A percentile compares a stretch with the other conserved stretches of the same genome.
phyloP scores from a whole-genome alignment of 37 sponge, comb jelly and placozoan genomes.

The Eunapius fragilis region DNA sequence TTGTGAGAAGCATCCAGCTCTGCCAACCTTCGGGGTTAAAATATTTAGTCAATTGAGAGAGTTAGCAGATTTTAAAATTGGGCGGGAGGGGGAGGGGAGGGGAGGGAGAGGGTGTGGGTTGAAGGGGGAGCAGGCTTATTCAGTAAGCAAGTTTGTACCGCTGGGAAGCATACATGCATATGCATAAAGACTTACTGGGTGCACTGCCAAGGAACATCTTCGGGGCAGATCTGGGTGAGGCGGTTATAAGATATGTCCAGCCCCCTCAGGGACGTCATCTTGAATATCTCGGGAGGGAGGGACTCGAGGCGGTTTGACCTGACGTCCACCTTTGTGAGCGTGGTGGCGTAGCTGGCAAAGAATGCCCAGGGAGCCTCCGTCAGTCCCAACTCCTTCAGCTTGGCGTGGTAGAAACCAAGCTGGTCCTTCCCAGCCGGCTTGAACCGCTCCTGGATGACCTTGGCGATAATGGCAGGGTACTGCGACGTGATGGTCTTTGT shows the following conservation, averaged over 20 bases:
- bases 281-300: constrained; percentile 70
- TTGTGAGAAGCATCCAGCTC: constrained; percentile 79
- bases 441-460: constrained; percentile 41
- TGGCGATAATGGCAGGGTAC: constrained; percentile 51
- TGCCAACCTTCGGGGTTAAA: too few relatives aligned
- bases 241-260: constrained; percentile 66
- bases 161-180: too few relatives aligned
- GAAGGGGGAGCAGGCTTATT: too few relatives aligned
- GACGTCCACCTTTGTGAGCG: constrained; percentile 57
- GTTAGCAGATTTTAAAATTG: too few relatives aligned
- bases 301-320: constrained; percentile 52
- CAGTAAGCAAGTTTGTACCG: too few relatives aligned
- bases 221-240: constrained; percentile 52
- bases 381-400: constrained; percentile 67
- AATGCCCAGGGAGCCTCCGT: constrained; percentile 52
- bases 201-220: constrained; percentile 63
- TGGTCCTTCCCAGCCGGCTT: constrained; percentile 33
- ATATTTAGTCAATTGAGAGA: too few relatives aligned
- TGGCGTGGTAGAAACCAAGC: constrained; percentile 34
- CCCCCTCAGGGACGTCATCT: constrained; percentile 53
- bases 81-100: too few relatives aligned
- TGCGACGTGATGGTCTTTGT: constrained; percentile 38
- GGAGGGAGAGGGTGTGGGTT: too few relatives aligned
- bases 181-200: constrained; percentile 11
- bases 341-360: constrained; percentile 36